Base-by-base conservation (phyloP, 1,140 invertebrate genomes). In the Hycleus phaleratus region DNA sequence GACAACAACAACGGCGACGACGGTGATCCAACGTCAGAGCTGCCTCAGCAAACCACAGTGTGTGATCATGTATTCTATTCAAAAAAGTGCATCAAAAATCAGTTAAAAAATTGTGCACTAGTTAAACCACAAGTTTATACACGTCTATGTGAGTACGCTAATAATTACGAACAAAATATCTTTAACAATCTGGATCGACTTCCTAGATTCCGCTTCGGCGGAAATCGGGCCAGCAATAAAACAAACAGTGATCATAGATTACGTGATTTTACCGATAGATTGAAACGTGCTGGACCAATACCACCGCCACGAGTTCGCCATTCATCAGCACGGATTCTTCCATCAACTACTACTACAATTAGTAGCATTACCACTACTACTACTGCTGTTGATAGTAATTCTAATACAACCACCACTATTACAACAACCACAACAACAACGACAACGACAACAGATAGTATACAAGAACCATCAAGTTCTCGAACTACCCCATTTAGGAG, bases 181-280 rank as follows among this genome's bases (percentile, higher is more conserved):
- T 24, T 58, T 9, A 55, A 55, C 77, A 82, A 82, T 70, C 82
- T 89, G 85, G 86, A 88, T 77, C 86, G 85, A 58, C 78, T 88
- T 72, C 85, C 86, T 68, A 85, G 82, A 72, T 82, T 85, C 71
- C 83, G 85, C 71, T 85, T 87, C 78, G 85, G 85, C 75, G 83
- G 84, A 74, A 78, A 78, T 76, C 70, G 73, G 68, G 80, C 75
- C 75, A 67, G 49, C 42, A 71, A 75, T 49, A 71, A 75, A 54
- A 68, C 74, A 49, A 82, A 80, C 68, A 85, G 85, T 71, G 78
- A 85, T 10, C 83, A 87, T 69, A 79, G 84, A 56, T 77, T 90
- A 56, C 81, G 83, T 60, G 86, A 89, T 72, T 78, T 91, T 55
- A 90, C 87, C 3, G 86, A 90, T 69, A 79, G 86, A 53, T 75